These are phyloP conservation scores for Parapsyche elsis DNA, from an alignment of 1,140 invertebrate species.

Conservation along the genomic window DNA sequence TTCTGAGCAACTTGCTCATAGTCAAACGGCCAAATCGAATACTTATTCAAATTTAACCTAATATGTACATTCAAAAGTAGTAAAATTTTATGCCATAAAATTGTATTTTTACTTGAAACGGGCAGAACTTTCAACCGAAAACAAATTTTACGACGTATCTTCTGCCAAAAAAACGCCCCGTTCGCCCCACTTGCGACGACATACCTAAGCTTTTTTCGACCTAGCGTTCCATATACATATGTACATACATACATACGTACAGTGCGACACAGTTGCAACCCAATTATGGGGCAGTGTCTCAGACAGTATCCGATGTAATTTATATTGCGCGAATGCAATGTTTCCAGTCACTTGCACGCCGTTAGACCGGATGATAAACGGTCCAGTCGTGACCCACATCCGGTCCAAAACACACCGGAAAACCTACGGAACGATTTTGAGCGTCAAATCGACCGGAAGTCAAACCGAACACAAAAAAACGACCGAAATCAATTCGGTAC, in stretches of 20 bases:
- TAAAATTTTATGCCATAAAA: no score
- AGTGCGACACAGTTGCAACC: neutral
- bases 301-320: neutral
- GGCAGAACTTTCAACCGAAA: no score
- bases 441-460: neutral
- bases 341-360: conserved; percentile 11
- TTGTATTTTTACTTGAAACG: no score
- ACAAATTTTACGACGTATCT: no score
- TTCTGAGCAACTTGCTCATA: no score
- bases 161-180: no score
- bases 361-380: conserved; percentile 26
- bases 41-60: no score
- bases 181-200: no score
- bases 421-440: neutral
- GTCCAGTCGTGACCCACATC: conserved; percentile 29
- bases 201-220: neutral
- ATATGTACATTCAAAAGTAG: no score
- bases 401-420: neutral
- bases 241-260: neutral
- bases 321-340: conserved; percentile 27
- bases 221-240: no score
- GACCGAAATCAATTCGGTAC: neutral
- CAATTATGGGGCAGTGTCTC: neutral
- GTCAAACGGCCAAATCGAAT: no score
- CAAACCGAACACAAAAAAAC: neutral